These are phyloP conservation scores for Crambe crambe DNA, from an alignment of 37 sponge, comb jelly and placozoan species.

Conservation along the genomic window DNA sequence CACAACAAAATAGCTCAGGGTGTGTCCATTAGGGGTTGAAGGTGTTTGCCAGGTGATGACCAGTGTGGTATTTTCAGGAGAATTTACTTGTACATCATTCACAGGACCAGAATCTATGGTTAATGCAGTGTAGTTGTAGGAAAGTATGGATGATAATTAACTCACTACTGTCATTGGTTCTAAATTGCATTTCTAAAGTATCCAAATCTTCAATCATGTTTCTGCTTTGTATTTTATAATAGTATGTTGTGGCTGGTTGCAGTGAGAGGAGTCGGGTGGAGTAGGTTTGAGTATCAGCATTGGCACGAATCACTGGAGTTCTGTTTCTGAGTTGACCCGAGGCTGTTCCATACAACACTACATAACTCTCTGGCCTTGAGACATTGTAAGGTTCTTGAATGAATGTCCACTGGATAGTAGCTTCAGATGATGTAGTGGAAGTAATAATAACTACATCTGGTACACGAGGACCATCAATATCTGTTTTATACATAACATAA, in stretches of 20 bases:
- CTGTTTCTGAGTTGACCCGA: background rate
- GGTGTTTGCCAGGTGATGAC: constrained; percentile 63
- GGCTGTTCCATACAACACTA: constrained; percentile 3
- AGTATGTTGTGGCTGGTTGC: background rate
- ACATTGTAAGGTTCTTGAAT: background rate
- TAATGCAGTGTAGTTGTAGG: no score
- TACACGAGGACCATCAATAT: background rate
- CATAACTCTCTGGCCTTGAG: background rate
- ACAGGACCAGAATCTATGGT: constrained; percentile 2
- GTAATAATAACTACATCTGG: background rate
- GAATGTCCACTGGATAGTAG: background rate
- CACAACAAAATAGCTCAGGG: constrained; percentile 40
- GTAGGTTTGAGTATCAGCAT: background rate
- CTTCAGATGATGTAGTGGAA: background rate
- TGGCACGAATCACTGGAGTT: background rate
- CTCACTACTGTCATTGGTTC: constrained; percentile 4
- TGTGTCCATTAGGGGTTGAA: constrained; percentile 52
- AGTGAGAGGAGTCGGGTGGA: background rate
- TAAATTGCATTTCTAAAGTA: background rate
- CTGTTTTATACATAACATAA: background rate
- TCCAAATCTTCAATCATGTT: background rate
- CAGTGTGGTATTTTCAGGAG: background rate
- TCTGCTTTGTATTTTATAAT: background rate
- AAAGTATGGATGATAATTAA: background rate
- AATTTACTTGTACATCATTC: background rate